A percentile compares a stretch with the other conserved stretches of the same genome.
phyloP scores from a whole-genome alignment of 2,797 vertebrate genomes.

The Delichon dasypus region DNA sequence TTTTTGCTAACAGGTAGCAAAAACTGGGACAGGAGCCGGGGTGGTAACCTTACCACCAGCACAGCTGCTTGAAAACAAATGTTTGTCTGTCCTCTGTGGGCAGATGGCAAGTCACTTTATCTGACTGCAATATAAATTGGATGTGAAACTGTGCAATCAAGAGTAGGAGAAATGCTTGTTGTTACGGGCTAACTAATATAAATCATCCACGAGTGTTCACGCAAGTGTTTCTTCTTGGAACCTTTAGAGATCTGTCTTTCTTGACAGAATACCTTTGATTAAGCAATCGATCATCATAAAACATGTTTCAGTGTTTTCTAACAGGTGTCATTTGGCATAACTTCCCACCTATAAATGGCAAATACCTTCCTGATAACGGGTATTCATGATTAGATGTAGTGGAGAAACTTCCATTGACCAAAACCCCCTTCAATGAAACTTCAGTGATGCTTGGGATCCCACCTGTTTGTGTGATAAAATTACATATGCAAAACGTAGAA shows the following conservation, averaged over 20 bases:
- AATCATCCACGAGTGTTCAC: neutral
- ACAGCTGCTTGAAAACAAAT: constrained; percentile 38
- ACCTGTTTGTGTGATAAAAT: neutral
- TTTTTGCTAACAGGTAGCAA: neutral
- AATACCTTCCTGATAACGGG: neutral
- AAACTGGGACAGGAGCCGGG: neutral
- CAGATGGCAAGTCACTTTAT: neutral
- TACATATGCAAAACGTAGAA: neutral
- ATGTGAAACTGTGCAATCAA: neutral
- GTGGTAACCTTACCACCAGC: constrained; percentile 1
- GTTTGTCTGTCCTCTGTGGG: neutral
- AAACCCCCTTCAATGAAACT: neutral
- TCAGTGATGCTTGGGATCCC: neutral
- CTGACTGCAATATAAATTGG: neutral
- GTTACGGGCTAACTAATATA: neutral
- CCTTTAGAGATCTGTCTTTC: neutral
- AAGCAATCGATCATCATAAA: neutral
- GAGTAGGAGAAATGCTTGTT: neutral
- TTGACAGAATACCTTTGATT: neutral
- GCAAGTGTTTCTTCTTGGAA: neutral
- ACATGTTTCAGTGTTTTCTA: neutral
- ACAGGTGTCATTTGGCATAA: neutral
- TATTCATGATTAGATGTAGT: neutral
- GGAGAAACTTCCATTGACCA: neutral
- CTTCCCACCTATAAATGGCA: neutral